A percentile compares a stretch with the other conserved stretches of the same genome.
These are phyloP conservation scores for Trachelus tabidus DNA, from an alignment of 2,888 invertebrate species.

Conservation along the genomic window DNA sequence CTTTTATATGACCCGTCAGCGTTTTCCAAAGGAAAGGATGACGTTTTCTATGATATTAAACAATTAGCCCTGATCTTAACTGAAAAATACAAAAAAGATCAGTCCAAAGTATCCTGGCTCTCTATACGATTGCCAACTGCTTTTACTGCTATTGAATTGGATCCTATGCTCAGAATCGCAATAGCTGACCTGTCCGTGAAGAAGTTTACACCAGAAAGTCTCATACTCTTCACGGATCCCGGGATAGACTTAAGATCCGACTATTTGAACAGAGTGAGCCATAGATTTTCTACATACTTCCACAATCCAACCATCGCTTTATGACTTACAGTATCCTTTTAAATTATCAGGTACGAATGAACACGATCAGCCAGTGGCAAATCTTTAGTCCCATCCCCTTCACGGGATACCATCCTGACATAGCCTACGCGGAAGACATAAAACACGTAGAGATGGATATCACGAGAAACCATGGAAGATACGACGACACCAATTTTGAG, in stretches of 20 bases:
- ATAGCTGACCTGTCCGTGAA: constrained; percentile 76
- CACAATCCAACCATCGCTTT: background rate
- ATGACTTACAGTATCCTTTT: constrained; percentile 4
- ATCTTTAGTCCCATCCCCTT: constrained; percentile 94
- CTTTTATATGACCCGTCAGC: constrained; percentile 75
- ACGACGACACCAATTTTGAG: constrained; percentile 78
- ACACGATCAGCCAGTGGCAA: constrained; percentile 89
- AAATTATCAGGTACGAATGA: constrained; percentile 85
- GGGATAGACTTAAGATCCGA: constrained; percentile 81
- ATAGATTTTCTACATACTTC: constrained; percentile 11
- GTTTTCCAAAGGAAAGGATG: constrained; percentile 74
- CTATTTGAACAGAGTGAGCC: constrained; percentile 86
- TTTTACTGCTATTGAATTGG: constrained; percentile 41
- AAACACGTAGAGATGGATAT: constrained; percentile 72
- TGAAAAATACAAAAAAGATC: constrained; percentile 75
- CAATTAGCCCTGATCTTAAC: constrained; percentile 72
- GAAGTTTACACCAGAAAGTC: constrained; percentile 78
- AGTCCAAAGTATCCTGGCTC: constrained; percentile 77
- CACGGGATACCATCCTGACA: constrained; percentile 84
- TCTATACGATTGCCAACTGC: constrained; percentile 72
- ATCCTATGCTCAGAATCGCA: constrained; percentile 67
- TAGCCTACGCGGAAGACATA: constrained; percentile 61
- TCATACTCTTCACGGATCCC: constrained; percentile 77
- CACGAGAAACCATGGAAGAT: constrained; percentile 82
- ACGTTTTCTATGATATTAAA: constrained; percentile 74